Evolutionary conservation across 2,113 vertebrate genomes (phyloP).

Genomic region (Pyxicephalus adspersus): DNA sequence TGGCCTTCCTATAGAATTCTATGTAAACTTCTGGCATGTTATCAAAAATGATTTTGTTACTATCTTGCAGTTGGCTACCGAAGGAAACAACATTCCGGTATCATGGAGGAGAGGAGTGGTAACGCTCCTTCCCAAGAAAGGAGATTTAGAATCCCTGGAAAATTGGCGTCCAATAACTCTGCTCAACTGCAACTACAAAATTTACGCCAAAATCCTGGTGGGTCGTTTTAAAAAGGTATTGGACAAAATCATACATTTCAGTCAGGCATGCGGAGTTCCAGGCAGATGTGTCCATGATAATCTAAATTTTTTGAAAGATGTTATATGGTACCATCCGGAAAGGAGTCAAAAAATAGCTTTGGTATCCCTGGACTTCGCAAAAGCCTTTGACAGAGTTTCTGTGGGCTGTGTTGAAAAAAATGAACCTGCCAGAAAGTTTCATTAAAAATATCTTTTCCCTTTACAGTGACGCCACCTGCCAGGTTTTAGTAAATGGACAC

Average conservation of each 20-base stretch:
- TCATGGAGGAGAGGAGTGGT: not conserved
- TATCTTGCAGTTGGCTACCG: not conserved
- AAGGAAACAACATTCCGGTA: not conserved
- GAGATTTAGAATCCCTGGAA: not conserved
- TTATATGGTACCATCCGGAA: not conserved
- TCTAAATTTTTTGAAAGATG: not conserved
- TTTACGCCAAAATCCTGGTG: not conserved
- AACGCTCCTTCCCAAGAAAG: not conserved
- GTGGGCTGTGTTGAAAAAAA: not conserved
- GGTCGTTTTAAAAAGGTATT: not conserved
- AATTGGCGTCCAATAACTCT: slow-evolving; percentile 18
- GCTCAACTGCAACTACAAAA: not conserved
- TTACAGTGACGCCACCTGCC: not conserved
- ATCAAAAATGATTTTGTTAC: not conserved
- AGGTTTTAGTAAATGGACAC: slow-evolving; percentile 2
- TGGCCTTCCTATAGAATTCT: no score
- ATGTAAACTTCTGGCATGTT: not conserved
- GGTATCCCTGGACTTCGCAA: not conserved
- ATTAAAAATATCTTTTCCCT: not conserved
- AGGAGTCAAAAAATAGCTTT: not conserved
- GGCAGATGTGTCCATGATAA: not conserved
- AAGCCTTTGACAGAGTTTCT: not conserved
- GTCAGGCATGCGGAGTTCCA: not conserved
- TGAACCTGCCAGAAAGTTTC: not conserved
- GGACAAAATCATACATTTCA: not conserved